Base-by-base conservation (phyloP, 2,797 vertebrate genomes). In the Macropus fuliginosus region DNA sequence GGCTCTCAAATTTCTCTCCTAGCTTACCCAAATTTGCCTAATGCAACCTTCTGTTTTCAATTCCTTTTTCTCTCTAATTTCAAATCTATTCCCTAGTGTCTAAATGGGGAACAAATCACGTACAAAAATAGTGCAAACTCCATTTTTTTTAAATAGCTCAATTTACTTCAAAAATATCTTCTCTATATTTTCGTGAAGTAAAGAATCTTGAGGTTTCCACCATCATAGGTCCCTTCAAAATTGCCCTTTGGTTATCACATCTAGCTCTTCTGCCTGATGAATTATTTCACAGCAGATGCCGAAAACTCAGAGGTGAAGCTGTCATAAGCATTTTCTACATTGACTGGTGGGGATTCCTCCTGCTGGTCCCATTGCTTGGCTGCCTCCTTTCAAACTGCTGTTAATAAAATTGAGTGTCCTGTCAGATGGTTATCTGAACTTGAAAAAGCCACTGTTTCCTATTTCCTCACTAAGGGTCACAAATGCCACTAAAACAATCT, bases 381-480 rank as follows among this genome's bases (percentile, higher is more conserved):
- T 89, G 57, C 28, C 93, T 96, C 93, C 96, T 56, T 91, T 96
- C 87, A 16, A 55, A 93, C 50, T 29, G 29, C 54, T 81, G 96
- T 50, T 96, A 90, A 59, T 91, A 62, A 97, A 97, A 94, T 91
- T 92, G 18, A 46, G 91, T 94, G 97, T 97, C 92, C 96, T 27
- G 66, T 96, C 94, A 66, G 46, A 29, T 62, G 93, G 54, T 92
- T 56, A 93, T 93, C 91, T 94, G 56, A 97, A 29, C 91, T 92
- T 50, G 50, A 46, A 94, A 95, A 40, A 89, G 29, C 81, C 81
- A 56, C 54, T 97, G 91, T 54, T 54, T 94, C 50, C 0, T 1
- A 54, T 91, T 8, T 92, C 94, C 81, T 93, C 54, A 40, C 12
- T 12, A 46, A 54, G 66, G 57, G 29, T 94, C 21, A 4, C 11